Conservation (phyloP, 2,113 vertebrate species). For the Microcebus ravelobensis region DNA sequence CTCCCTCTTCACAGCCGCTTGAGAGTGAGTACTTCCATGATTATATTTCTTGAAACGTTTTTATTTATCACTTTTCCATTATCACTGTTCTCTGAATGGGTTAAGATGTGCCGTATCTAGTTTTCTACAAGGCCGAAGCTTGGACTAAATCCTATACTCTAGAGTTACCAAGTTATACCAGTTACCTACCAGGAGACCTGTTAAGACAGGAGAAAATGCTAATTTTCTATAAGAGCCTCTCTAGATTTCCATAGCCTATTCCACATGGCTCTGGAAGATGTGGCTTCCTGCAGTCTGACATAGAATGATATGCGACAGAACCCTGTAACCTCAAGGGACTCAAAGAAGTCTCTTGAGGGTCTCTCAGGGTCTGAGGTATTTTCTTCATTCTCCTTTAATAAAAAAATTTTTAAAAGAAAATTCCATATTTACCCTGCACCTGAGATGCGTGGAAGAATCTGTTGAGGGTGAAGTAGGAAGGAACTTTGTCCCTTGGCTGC, state of each 20-base stretch:
- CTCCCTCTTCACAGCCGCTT: neutral
- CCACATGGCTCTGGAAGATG: neutral
- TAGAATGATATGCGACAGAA: neutral
- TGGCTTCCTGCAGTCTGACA: neutral
- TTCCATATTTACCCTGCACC: neutral
- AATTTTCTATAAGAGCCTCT: neutral
- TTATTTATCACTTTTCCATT: neutral
- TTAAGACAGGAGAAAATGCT: neutral
- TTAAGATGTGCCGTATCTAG: neutral
- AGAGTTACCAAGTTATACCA: no score
- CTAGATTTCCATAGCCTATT: neutral
- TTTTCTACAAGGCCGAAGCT: neutral
- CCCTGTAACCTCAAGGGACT: neutral
- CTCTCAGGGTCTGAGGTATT: neutral
- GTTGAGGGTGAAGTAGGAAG: no score
- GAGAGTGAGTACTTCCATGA: neutral
- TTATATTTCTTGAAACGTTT: neutral
- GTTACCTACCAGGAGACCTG: neutral
- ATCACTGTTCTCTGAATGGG: neutral
- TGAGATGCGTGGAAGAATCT: neutral
- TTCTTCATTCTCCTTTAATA: neutral
- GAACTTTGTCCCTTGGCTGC: neutral
- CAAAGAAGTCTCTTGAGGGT: neutral
- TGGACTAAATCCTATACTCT: neutral
- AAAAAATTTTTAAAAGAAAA: neutral